Percentiles rank a stretch among this genome's conserved stretches.
phyloP scores from a whole-genome alignment of 2,888 invertebrate species.

The Polietes domitor region DNA sequence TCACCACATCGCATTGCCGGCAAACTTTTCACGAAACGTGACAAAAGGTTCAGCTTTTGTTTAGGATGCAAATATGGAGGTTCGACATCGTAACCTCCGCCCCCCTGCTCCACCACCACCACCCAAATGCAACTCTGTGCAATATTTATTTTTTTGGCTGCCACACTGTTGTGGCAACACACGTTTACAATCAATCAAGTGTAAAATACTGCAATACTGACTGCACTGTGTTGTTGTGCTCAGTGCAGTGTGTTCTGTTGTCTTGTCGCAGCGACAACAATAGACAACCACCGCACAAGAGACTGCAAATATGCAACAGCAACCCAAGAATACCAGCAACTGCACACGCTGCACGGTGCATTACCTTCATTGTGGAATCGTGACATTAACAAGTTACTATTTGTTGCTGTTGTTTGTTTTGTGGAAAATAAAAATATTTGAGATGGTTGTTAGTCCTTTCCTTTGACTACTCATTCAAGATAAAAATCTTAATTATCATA shows the following conservation, averaged over 20 bases:
- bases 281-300: slow-evolving; percentile 26
- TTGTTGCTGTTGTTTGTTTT: too few relatives aligned
- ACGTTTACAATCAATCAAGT: slow-evolving; percentile 67
- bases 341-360: slow-evolving; percentile 14
- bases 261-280: slow-evolving; percentile 45
- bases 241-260: slow-evolving; percentile 16
- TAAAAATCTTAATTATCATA: slow-evolving; percentile 63
- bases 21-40: slow-evolving; percentile 51
- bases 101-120: background rate
- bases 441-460: slow-evolving; percentile 52
- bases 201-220: slow-evolving; percentile 55
- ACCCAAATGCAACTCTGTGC: slow-evolving; percentile 6
- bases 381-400: slow-evolving; percentile 66
- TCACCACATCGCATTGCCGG: slow-evolving; percentile 7
- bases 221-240: background rate
- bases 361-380: slow-evolving; percentile 60
- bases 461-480: slow-evolving; percentile 36
- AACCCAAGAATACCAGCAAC: slow-evolving; percentile 20
- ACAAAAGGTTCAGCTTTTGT: slow-evolving; percentile 59
- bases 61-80: slow-evolving; percentile 61
- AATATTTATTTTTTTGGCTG: slow-evolving; percentile 2
- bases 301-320: background rate
- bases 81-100: slow-evolving; percentile 14
- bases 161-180: slow-evolving; percentile 60
- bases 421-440: slow-evolving; percentile 30